A percentile compares a stretch with the other conserved stretches of the same genome.
Conservation (phyloP, 2,797 vertebrate species). For the Parotocinclus haroldoi region DNA sequence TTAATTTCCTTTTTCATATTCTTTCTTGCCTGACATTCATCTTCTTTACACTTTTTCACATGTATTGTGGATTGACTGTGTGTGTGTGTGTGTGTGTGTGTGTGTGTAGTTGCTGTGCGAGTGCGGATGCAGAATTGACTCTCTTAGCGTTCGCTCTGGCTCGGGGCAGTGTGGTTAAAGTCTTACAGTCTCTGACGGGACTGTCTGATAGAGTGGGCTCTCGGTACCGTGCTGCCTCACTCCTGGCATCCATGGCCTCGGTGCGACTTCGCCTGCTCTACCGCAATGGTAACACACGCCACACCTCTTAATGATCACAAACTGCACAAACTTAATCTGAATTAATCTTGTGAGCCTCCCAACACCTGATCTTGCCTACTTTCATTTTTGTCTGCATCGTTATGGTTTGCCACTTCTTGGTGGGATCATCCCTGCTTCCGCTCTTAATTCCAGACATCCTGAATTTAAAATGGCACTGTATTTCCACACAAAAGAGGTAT, state of each 20-base stretch:
- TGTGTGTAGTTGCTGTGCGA: slow-evolving; percentile 79
- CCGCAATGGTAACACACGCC: slow-evolving; percentile 79
- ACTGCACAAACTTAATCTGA: no score
- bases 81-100: not conserved
- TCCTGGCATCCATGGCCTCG: slow-evolving; percentile 88
- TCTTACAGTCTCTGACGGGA: slow-evolving; percentile 84
- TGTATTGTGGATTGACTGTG: slow-evolving; percentile 5
- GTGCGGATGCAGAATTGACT: slow-evolving; percentile 89
- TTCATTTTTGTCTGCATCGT: no score
- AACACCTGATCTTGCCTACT: no score
- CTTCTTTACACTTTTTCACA: not conserved
- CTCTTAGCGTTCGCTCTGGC: slow-evolving; percentile 93
- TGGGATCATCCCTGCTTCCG: no score
- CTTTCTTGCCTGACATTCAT: not conserved
- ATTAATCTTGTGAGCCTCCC: no score
- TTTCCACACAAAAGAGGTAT: no score
- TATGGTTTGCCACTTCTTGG: no score
- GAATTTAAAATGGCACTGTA: no score
- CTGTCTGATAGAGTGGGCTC: slow-evolving; percentile 80
- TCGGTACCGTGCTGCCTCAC: slow-evolving; percentile 81
- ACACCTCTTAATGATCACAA: not conserved
- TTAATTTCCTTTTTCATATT: no score
- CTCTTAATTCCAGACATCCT: no score
- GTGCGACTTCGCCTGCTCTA: slow-evolving; percentile 89
- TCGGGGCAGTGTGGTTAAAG: slow-evolving; percentile 89